Conservation (phyloP, 2,888 invertebrate species). For the Dolichopus griseipennis region DNA sequence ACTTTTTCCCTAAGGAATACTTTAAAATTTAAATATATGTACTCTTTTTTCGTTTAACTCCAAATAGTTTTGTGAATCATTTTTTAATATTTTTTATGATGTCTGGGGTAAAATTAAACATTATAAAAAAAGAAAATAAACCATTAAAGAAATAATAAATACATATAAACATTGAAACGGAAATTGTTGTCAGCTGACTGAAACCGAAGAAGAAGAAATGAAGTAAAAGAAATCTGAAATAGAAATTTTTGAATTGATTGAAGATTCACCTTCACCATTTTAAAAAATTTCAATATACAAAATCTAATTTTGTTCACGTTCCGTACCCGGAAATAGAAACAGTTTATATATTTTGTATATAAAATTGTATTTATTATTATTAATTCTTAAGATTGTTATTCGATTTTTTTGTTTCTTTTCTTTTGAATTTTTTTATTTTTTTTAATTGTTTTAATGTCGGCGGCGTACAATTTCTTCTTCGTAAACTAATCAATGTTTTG, state of each 20-base stretch:
- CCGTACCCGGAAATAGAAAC: background rate
- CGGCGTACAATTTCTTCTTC: no score
- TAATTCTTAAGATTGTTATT: no score
- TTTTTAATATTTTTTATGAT: background rate
- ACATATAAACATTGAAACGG: background rate
- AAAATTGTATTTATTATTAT: background rate
- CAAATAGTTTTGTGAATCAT: background rate
- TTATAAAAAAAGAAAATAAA: background rate
- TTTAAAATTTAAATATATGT: no score
- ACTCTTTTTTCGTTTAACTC: no score
- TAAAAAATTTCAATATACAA: background rate
- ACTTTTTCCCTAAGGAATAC: no score
- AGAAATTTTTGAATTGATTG: background rate
- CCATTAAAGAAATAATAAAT: background rate
- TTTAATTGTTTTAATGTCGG: no score
- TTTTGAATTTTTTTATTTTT: no score
- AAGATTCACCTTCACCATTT: background rate
- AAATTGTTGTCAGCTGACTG: constrained; percentile 6
- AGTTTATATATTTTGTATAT: no score
- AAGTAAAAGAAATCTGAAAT: background rate
- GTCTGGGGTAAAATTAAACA: background rate
- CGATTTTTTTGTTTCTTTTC: no score
- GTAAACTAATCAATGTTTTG: no score
- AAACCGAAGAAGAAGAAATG: background rate
- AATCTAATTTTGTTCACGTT: background rate